Conservation (phyloP, 2,113 vertebrate species). For the Ciconia boyciana region DNA sequence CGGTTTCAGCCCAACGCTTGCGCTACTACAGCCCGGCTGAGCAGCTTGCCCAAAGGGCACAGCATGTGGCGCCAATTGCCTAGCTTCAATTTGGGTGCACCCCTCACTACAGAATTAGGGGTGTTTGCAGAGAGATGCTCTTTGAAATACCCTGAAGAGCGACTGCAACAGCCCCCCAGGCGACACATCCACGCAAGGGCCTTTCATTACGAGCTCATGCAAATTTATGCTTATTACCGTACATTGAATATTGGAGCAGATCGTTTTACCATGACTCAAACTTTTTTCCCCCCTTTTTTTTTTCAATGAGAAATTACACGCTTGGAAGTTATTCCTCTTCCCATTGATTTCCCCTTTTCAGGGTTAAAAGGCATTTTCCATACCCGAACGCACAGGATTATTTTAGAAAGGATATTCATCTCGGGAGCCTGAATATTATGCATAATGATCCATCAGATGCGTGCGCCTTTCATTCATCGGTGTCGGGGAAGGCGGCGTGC, state of each 20-base stretch:
- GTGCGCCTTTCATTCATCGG: background rate
- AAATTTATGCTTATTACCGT: background rate
- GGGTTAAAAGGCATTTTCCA: background rate
- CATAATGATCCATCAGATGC: background rate
- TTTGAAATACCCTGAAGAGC: background rate
- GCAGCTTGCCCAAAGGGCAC: background rate
- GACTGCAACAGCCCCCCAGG: background rate
- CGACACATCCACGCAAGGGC: background rate
- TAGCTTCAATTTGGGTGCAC: background rate
- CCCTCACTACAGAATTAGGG: background rate
- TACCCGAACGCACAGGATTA: background rate
- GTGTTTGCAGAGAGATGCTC: background rate
- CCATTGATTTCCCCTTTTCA: background rate
- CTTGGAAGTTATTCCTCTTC: background rate
- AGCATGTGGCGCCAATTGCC: fast-evolving
- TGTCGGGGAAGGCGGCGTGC: fast-evolving
- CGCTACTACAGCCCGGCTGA: fast-evolving
- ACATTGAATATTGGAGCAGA: background rate
- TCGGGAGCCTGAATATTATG: background rate
- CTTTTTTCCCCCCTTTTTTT: no score
- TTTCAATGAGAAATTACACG: background rate
- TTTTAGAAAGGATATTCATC: background rate
- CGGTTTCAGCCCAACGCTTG: fast-evolving
- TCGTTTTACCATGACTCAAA: background rate
- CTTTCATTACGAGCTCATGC: background rate